Percentiles rank a stretch among this genome's conserved stretches.
phyloP scores from a whole-genome alignment of 2,113 vertebrate species.

The Paramisgurnus dabryanus region DNA sequence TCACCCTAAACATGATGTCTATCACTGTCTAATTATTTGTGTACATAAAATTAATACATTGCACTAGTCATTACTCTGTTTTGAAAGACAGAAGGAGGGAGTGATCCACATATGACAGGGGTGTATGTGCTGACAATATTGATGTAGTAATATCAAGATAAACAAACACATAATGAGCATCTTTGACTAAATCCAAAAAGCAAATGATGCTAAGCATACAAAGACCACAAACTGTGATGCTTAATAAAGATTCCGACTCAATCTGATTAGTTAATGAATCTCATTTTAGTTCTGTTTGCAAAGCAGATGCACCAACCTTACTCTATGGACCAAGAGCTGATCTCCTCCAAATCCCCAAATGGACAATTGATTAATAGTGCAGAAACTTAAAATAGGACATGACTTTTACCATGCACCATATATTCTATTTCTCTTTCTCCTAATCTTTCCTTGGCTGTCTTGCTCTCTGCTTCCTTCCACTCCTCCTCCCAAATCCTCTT shows the following conservation, averaged over 20 bases:
- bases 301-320: conserved; percentile 4
- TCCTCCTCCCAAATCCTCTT: background rate
- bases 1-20: background rate
- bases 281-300: conserved; percentile 39
- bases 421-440: background rate
- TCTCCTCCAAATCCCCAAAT: conserved; percentile 16
- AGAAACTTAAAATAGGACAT: conserved; percentile 31
- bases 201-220: background rate
- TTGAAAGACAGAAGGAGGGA: conserved; percentile 27
- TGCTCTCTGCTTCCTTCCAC: background rate
- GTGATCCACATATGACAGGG: conserved; percentile 12
- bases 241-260: background rate
- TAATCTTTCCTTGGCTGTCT: background rate
- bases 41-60: background rate
- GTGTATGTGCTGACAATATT: conserved; percentile 43
- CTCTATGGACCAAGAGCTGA: conserved; percentile 9
- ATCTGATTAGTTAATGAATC: conserved; percentile 50
- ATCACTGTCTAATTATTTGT: background rate
- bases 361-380: conserved; percentile 21
- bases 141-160: conserved; percentile 3
- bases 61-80: conserved; percentile 7
- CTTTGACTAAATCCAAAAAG: background rate
- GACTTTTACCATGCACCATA: background rate
- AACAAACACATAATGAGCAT: background rate
- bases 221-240: background rate